Evolutionary conservation across 1,140 invertebrate genomes (phyloP).

Genomic region (Drosophila malerkotliana): DNA sequence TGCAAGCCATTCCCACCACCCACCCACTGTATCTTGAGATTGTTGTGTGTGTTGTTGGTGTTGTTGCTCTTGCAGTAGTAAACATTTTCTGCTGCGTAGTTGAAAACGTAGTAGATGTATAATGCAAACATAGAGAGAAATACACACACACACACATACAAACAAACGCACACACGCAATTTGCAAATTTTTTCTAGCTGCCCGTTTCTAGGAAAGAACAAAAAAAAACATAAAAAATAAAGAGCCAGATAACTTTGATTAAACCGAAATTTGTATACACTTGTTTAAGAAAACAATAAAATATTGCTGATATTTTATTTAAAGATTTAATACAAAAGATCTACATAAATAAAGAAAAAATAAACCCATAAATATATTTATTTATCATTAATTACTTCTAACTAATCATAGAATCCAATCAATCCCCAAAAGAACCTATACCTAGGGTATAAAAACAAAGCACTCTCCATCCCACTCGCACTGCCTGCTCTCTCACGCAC

Average conservation of each 20-base stretch:
- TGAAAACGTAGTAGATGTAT: constrained; percentile 51
- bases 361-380: not conserved
- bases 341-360: not conserved
- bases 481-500: constrained; percentile 28
- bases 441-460: constrained; percentile 8
- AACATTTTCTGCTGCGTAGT: constrained; percentile 72
- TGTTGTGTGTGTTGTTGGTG: constrained; percentile 18
- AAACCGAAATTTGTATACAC: not conserved
- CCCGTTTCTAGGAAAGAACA: constrained; percentile 9
- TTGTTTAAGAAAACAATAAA: not conserved
- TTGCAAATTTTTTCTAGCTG: constrained; percentile 54
- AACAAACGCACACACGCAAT: constrained; percentile 30
- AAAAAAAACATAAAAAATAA: constrained; percentile 18
- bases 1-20: constrained; percentile 10
- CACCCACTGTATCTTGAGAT: constrained; percentile 28
- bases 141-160: not conserved
- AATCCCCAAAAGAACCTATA: not conserved
- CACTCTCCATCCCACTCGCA: constrained; percentile 3
- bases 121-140: constrained; percentile 20
- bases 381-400: not conserved
- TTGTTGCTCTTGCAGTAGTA: constrained; percentile 43
- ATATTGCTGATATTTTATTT: not conserved
- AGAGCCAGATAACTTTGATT: not conserved
- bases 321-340: not conserved
- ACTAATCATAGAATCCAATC: not conserved